Percentiles rank a stretch among this genome's conserved stretches.
phyloP scores from a whole-genome alignment of 2,113 vertebrate species.

The Anguilla japonica region DNA sequence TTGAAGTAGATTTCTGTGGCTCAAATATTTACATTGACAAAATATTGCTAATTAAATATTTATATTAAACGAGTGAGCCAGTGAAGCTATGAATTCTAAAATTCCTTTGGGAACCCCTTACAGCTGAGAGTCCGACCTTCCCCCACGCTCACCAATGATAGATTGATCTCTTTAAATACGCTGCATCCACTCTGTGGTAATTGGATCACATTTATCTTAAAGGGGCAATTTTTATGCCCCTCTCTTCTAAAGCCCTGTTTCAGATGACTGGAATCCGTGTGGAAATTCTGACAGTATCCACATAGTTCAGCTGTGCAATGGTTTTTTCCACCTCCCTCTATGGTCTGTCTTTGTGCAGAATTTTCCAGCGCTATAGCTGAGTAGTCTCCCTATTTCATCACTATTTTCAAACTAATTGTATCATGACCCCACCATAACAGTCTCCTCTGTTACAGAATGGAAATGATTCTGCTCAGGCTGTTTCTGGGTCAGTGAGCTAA shows the following conservation, averaged over 20 bases:
- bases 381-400: constrained; percentile 35
- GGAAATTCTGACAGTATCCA: background rate
- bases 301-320: background rate
- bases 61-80: background rate
- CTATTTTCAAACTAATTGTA: constrained; percentile 58
- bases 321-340: background rate
- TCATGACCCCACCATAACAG: constrained; percentile 51
- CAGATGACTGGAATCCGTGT: background rate
- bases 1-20: background rate
- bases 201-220: constrained; percentile 1
- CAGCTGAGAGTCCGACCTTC: background rate
- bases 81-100: background rate
- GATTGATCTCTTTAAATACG: background rate
- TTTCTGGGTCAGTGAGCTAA: constrained; percentile 80
- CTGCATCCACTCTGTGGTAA: background rate
- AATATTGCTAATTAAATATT: background rate
- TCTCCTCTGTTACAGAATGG: constrained; percentile 59
- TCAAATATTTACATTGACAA: background rate
- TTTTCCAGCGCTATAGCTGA: background rate
- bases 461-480: constrained; percentile 61
- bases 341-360: constrained; percentile 5
- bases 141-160: background rate
- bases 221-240: background rate
- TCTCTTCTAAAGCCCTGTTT: background rate
- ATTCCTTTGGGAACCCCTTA: background rate